These are phyloP conservation scores for Andricus curvator DNA, from an alignment of 2,888 invertebrate genomes.

Conservation along the genomic window DNA sequence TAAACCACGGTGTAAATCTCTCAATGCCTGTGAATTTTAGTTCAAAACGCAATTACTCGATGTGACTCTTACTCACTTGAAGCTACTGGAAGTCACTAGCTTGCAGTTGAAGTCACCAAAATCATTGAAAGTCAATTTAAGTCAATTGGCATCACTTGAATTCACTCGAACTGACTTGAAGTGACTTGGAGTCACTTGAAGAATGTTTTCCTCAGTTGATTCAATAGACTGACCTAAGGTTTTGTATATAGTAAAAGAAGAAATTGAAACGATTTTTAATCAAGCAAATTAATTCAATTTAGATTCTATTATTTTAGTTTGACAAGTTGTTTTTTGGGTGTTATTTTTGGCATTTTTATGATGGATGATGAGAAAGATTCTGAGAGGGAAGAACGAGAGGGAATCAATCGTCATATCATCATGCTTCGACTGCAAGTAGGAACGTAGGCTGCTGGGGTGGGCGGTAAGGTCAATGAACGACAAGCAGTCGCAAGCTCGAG, in stretches of 20 bases:
- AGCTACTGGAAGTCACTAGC: too few relatives aligned
- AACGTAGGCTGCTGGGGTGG: neutral
- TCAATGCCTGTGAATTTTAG: too few relatives aligned
- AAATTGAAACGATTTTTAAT: too few relatives aligned
- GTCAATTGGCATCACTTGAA: too few relatives aligned
- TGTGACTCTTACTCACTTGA: too few relatives aligned
- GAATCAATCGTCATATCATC: neutral
- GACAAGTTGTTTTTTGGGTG: neutral
- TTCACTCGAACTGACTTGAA: neutral
- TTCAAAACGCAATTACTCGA: too few relatives aligned
- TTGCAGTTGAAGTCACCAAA: too few relatives aligned
- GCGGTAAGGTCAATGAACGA: conserved; percentile 9
- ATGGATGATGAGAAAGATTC: neutral
- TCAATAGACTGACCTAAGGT: too few relatives aligned
- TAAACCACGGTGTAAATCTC: too few relatives aligned
- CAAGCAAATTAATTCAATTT: neutral
- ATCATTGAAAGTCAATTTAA: too few relatives aligned
- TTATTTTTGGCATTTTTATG: neutral
- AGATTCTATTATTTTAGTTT: neutral
- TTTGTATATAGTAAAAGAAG: too few relatives aligned
- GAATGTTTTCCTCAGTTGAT: too few relatives aligned
- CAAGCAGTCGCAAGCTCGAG: neutral
- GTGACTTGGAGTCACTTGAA: neutral
- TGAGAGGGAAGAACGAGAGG: neutral
- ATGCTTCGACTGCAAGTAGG: conserved; percentile 1